Percentiles rank a stretch among this genome's conserved stretches.
Conservation (phyloP, 2,797 vertebrate species). For the Dipus sagitta region DNA sequence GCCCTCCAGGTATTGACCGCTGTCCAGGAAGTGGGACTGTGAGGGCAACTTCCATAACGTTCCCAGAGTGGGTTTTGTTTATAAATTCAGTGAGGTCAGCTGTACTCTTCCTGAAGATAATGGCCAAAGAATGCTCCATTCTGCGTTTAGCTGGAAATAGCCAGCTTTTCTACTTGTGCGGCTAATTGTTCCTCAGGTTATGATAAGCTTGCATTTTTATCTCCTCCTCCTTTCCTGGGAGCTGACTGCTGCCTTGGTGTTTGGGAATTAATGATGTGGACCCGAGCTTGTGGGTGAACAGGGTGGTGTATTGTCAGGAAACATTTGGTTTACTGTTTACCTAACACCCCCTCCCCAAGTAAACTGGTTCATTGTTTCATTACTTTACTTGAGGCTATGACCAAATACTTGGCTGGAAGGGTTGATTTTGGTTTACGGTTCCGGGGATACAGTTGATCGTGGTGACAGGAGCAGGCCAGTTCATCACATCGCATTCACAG, state of each 20-base stretch:
- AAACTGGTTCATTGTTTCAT: too few relatives aligned
- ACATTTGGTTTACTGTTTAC: not conserved
- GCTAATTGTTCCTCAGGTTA: slow-evolving; percentile 81
- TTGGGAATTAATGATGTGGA: slow-evolving; percentile 45
- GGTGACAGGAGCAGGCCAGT: too few relatives aligned
- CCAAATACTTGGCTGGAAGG: too few relatives aligned
- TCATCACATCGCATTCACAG: too few relatives aligned
- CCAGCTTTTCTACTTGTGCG: slow-evolving; percentile 72
- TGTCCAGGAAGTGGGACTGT: slow-evolving; percentile 66
- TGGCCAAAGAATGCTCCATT: slow-evolving; percentile 75
- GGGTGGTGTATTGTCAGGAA: not conserved
- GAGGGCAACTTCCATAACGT: slow-evolving; percentile 68
- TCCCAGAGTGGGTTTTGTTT: slow-evolving; percentile 70
- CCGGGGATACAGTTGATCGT: too few relatives aligned
- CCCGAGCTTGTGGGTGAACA: slow-evolving; percentile 3
- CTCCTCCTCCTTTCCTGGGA: slow-evolving; percentile 22
- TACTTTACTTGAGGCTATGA: too few relatives aligned
- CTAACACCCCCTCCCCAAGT: too few relatives aligned
- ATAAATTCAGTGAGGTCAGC: slow-evolving; percentile 69
- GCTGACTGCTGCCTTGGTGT: slow-evolving; percentile 21
- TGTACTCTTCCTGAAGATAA: slow-evolving; percentile 77
- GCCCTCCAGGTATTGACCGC: slow-evolving; percentile 64
- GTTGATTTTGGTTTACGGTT: too few relatives aligned
- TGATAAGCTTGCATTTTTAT: slow-evolving; percentile 74
- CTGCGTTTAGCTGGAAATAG: slow-evolving; percentile 81